phyloP scores from a whole-genome alignment of 2,113 vertebrate species.

The Oreochromis spilurus region DNA sequence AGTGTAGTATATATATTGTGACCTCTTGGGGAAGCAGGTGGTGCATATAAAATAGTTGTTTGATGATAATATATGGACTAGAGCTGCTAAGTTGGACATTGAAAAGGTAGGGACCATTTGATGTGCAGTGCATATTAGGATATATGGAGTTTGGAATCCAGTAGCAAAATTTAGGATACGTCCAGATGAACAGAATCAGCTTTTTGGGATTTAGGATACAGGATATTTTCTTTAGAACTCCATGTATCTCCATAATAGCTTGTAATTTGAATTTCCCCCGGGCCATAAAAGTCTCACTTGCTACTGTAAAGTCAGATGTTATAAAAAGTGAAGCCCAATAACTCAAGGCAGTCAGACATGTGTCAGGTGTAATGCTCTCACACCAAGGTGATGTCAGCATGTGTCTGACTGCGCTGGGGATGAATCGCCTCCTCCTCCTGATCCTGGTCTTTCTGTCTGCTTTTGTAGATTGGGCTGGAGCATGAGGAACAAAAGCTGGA shows the following conservation, averaged over 20 bases:
- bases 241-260: neutral
- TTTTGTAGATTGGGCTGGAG: constrained; percentile 84
- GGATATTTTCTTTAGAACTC: neutral
- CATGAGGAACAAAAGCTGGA: constrained; percentile 95
- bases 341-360: neutral
- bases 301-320: neutral
- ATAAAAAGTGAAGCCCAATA: neutral
- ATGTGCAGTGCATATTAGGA: neutral
- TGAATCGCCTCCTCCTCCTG: neutral
- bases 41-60: neutral
- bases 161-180: neutral
- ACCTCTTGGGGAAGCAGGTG: neutral
- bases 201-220: neutral
- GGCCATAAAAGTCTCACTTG: neutral
- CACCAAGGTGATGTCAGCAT: neutral
- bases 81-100: neutral
- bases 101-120: neutral
- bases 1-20: neutral
- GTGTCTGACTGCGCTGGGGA: neutral
- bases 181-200: neutral
- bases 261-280: neutral
- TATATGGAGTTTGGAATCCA: neutral
- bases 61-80: neutral
- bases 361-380: neutral
- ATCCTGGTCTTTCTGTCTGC: neutral